Percentiles rank a stretch among this genome's conserved stretches.
Evolutionary conservation across 1,140 invertebrate genomes (phyloP).

Genomic region (Caenorhabditis tropicalis): DNA sequence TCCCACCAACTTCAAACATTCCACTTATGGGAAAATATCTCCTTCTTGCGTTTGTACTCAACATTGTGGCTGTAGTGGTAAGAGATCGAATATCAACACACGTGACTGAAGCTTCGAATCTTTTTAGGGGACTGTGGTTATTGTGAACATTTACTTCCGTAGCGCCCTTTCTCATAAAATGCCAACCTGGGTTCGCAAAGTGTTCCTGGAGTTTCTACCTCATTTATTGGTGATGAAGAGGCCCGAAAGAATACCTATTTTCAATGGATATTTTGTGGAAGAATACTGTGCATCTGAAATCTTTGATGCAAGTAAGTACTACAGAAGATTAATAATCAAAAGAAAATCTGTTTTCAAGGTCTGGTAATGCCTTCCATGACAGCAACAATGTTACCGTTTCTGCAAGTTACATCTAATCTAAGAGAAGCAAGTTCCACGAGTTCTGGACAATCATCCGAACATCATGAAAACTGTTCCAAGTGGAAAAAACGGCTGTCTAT

Average conservation of each 20-base stretch:
- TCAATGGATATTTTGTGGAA: conserved; percentile 77
- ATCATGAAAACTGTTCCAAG: conserved; percentile 61
- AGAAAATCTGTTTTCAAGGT: conserved; percentile 46
- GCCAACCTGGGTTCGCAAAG: conserved; percentile 89
- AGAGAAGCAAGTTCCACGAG: background rate
- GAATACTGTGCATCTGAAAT: conserved; percentile 69
- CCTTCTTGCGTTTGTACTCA: conserved; percentile 99
- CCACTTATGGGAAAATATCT: conserved; percentile 98
- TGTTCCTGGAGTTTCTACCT: conserved; percentile 90
- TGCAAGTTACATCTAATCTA: conserved; percentile 50
- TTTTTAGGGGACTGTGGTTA: conserved; percentile 85
- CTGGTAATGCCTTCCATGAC: conserved; percentile 69
- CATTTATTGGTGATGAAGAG: conserved; percentile 67
- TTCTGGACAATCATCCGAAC: conserved; percentile 28
- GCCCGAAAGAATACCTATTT: conserved; percentile 73
- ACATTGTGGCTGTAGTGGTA: conserved; percentile 91
- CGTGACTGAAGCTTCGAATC: background rate
- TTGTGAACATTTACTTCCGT: conserved; percentile 99
- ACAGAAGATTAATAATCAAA: background rate
- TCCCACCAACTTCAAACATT: conserved; percentile 92
- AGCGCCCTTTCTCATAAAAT: conserved; percentile 86
- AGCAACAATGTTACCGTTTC: conserved; percentile 68
- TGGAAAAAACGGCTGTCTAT: conserved; percentile 51
- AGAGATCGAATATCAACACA: conserved; percentile 35
- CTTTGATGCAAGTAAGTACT: conserved; percentile 65